A percentile compares a stretch with the other conserved stretches of the same genome.
Evolutionary conservation across 2,113 vertebrate species (phyloP).

Genomic region (Cryptotis parvus): DNA sequence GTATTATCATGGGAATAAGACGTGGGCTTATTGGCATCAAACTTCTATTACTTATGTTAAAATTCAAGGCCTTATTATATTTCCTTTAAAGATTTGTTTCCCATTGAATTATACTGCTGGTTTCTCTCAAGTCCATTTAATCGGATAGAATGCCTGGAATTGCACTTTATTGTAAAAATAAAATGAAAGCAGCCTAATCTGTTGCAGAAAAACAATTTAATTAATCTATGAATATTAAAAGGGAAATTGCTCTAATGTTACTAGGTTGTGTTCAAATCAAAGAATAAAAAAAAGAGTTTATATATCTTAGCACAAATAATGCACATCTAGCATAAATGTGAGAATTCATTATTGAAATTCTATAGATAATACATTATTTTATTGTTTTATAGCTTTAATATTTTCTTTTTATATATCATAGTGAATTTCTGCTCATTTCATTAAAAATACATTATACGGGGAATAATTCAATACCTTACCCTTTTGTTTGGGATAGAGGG

Average conservation of each 20-base stretch:
- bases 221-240: conserved; percentile 12
- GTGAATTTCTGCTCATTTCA: not conserved
- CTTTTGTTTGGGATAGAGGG: not conserved
- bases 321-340: not conserved
- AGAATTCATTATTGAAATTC: not conserved
- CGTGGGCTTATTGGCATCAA: not conserved
- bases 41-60: conserved; percentile 13
- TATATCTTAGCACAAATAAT: not conserved
- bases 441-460: not conserved
- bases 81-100: conserved; percentile 58
- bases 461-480: not conserved
- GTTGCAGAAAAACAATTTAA: conserved; percentile 25
- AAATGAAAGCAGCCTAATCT: conserved; percentile 51
- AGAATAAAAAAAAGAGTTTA: not conserved
- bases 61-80: conserved; percentile 52
- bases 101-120: conserved; percentile 49
- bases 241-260: not conserved
- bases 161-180: conserved; percentile 43
- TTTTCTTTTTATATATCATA: not conserved
- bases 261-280: not conserved
- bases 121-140: conserved; percentile 59
- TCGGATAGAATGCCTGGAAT: conserved; percentile 49
- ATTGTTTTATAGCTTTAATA: not conserved
- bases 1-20: not conserved
- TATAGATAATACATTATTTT: not conserved